Base-by-base conservation (phyloP, 1,140 invertebrate genomes). In the Drosophila sp. region DNA sequence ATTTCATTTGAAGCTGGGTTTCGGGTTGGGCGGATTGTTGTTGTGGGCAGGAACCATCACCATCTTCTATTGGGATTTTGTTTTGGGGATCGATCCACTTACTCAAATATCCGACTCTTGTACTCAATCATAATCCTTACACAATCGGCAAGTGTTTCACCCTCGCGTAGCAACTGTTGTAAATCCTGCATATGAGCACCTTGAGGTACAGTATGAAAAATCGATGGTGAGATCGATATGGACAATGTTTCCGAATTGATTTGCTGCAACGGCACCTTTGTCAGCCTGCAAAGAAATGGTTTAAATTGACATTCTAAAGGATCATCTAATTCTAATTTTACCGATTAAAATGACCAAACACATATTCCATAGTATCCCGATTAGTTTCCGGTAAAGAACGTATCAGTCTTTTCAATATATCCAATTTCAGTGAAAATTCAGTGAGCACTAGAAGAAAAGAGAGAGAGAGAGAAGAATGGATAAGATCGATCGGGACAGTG, bases 81-180 rank as follows among this genome's bases (percentile, higher is more conserved):
- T 38, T 62, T 38, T 33, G 27, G 11, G 38, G 1, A 8, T 62
- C 11, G 35, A 61, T 44, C 33, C 70, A 91, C 90, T 91, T 87
- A 91, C 90, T 91, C 87, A 72, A 91, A 91, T 72, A 91, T 90
- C 17, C 89, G 82, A n/a, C 40, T 61, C 35, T 91, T 82, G 72
- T 91, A 91, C 76, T 91, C 90, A 44, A 91, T 91, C 90, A 91
- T 91, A 23, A 91, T 71, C 57, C 79, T 76, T n/a, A 91, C 90
- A 40, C 90, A 91, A 67, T 91, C 90, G 1, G 90, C 76, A 44
- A 91, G 62, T 0, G 78, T 80, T 66, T 91, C 90, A 33, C 82
- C 80, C 50, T 91, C 90, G 33, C 77, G 79, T n/a, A 91, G 38
- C 29, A 91, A 60, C 4, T 65, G 60, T 66, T 90, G 84, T 4